A percentile compares a stretch with the other conserved stretches of the same genome.
Conservation (phyloP, 2,888 invertebrate species). For the Hetaerina titia region DNA sequence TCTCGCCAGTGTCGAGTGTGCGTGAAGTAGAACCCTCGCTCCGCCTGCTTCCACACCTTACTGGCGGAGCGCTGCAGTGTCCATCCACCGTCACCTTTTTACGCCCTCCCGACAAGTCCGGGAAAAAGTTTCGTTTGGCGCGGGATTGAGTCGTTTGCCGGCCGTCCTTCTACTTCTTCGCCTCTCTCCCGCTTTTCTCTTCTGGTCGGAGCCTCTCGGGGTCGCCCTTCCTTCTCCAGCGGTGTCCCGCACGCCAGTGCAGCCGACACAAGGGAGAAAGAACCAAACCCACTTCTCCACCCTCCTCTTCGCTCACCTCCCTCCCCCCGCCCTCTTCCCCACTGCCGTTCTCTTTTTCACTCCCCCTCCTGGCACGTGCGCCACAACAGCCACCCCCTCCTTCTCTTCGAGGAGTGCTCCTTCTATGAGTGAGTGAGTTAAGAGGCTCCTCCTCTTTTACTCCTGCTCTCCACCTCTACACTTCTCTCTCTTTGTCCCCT, state of each 20-base stretch:
- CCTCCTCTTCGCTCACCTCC: slow-evolving; percentile 9
- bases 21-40: neutral
- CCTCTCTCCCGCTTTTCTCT: neutral
- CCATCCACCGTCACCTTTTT: neutral
- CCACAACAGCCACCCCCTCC: neutral
- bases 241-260: slow-evolving; percentile 63
- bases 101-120: neutral
- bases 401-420: neutral
- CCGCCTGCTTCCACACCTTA: neutral
- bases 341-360: slow-evolving; percentile 30
- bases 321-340: neutral
- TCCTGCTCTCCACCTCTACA: neutral
- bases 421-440: slow-evolving; percentile 27
- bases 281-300: neutral
- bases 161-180: neutral
- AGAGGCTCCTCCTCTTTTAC: neutral
- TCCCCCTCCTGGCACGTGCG: slow-evolving; percentile 27
- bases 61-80: neutral
- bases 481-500: neutral
- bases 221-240: slow-evolving; percentile 47
- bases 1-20: neutral
- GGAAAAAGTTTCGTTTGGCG: neutral
- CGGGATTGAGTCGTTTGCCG: slow-evolving; percentile 32
- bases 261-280: slow-evolving; percentile 43
- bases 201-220: neutral